Evolutionary conservation across 92 coral and sea anemone genomes (phyloP).

Genomic region (Pocillopora grandis): DNA sequence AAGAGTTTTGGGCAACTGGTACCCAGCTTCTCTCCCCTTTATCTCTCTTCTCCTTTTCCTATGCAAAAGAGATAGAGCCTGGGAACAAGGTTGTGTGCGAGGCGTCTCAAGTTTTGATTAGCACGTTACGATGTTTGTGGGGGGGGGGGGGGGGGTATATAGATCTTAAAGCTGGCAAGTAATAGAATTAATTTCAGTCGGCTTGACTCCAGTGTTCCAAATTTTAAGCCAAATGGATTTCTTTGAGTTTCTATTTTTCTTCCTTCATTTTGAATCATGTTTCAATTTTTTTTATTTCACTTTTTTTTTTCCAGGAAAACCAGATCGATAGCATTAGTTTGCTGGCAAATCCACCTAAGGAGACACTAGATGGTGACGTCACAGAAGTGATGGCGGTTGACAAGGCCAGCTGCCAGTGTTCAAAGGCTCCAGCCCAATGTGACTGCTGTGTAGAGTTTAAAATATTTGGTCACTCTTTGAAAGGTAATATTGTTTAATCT

Average conservation of each 20-base stretch:
- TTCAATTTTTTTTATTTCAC: too few species aligned
- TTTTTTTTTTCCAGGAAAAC: constrained; percentile 1
- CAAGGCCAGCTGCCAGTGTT: constrained; percentile 22
- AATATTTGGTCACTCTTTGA: constrained; percentile 3
- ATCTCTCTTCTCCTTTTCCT: background rate
- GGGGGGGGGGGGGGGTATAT: background rate
- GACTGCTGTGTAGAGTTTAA: constrained; percentile 24
- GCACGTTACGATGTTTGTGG: too few species aligned
- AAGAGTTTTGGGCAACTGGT: background rate
- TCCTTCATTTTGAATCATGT: too few species aligned
- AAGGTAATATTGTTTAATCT: background rate
- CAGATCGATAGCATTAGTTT: background rate
- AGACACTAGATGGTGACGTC: constrained; percentile 15
- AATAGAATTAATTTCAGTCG: background rate
- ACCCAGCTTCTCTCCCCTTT: background rate
- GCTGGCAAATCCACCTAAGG: background rate
- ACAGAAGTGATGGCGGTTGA: constrained; percentile 4
- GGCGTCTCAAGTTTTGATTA: too few species aligned
- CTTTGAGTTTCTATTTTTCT: too few species aligned
- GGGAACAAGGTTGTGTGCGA: background rate
- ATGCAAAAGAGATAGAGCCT: background rate
- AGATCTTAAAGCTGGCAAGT: background rate
- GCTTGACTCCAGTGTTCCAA: too few species aligned
- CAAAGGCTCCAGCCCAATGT: constrained; percentile 32
- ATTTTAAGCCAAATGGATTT: too few species aligned